Conservation (phyloP, 2,888 invertebrate species). For the Entomobrya proxima region DNA sequence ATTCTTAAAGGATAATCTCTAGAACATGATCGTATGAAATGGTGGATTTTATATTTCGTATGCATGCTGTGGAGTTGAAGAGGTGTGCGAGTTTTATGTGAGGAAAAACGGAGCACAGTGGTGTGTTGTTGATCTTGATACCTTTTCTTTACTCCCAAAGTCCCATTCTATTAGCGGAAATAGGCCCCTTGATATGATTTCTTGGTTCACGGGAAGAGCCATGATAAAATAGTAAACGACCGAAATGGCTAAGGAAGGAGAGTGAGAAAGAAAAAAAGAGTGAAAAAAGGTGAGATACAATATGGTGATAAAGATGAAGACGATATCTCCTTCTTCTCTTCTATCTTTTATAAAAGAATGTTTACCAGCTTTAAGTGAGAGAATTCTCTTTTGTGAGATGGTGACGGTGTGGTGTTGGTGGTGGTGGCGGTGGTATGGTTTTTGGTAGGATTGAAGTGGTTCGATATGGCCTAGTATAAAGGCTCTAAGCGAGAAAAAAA, state of each 20-base stretch:
- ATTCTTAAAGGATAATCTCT: conserved; percentile 55
- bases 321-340: conserved; percentile 19
- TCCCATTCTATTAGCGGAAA: conserved; percentile 75
- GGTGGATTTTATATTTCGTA: conserved; percentile 27
- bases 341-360: neutral
- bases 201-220: conserved; percentile 57
- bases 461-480: conserved; percentile 39
- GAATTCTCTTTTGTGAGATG: conserved; percentile 10
- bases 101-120: conserved; percentile 20
- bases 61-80: conserved; percentile 36
- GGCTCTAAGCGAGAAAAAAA: conserved; percentile 10
- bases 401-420: neutral
- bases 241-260: neutral
- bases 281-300: conserved; percentile 47
- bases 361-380: neutral
- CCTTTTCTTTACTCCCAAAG: conserved; percentile 71
- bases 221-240: conserved; percentile 59
- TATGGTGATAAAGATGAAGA: conserved; percentile 54
- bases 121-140: conserved; percentile 70
- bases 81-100: conserved; percentile 45
- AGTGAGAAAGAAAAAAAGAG: conserved; percentile 23
- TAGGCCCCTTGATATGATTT: conserved; percentile 75
- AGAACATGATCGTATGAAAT: conserved; percentile 47
- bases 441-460: conserved; percentile 33
- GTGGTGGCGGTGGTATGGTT: neutral